Conservation (phyloP, 2,797 vertebrate species). For the Podarcis lilfordi region DNA sequence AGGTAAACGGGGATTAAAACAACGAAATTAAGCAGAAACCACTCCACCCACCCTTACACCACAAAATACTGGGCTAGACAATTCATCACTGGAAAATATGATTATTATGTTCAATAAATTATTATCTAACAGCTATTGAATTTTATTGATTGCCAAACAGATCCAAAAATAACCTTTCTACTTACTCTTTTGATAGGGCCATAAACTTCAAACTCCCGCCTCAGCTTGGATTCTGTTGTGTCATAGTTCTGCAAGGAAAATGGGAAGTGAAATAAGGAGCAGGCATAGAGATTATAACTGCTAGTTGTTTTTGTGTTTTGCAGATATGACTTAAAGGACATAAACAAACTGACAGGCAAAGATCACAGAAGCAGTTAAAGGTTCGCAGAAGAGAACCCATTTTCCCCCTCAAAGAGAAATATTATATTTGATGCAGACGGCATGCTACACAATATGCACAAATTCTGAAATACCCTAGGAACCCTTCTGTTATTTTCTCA, state of each 20-base stretch:
- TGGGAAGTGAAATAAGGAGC: not conserved
- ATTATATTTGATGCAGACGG: no score
- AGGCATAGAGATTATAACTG: not conserved
- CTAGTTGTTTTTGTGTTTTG: no score
- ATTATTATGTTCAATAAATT: not conserved
- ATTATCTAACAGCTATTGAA: not conserved
- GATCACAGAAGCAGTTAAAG: no score
- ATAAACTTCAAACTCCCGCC: slow-evolving; percentile 94
- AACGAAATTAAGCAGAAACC: not conserved
- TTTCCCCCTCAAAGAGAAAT: no score
- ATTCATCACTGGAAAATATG: not conserved
- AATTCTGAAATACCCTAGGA: no score
- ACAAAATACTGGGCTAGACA: not conserved
- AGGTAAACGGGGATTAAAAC: not conserved
- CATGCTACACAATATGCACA: no score
- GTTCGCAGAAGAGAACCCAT: no score
- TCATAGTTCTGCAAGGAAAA: slow-evolving; percentile 87
- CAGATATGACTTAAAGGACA: no score
- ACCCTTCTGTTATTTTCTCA: no score
- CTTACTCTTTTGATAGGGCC: slow-evolving; percentile 94
- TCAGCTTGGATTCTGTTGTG: slow-evolving; percentile 93
- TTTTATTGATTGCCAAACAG: not conserved
- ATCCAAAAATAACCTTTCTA: not conserved
- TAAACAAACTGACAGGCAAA: no score
- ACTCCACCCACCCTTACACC: not conserved